Conservation (phyloP, 2,113 vertebrate genomes). For the Sporophila hypoxantha region DNA sequence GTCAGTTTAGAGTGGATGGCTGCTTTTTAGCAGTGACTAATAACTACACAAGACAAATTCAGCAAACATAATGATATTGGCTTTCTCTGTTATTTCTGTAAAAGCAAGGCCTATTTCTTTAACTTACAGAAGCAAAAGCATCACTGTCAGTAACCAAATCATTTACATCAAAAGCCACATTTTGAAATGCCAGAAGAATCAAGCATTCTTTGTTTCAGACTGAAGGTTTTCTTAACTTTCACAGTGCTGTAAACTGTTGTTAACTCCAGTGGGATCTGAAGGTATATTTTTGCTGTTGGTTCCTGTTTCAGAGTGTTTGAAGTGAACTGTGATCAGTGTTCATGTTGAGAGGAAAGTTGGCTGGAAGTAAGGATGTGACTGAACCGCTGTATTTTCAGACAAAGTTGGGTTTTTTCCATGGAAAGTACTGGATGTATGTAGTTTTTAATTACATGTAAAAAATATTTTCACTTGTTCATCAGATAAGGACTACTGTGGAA, state of each 20-base stretch:
- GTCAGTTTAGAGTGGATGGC: not conserved
- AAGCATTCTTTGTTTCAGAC: not conserved
- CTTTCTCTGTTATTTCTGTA: not conserved
- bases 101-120: not conserved
- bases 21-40: not conserved
- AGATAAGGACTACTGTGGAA: not conserved
- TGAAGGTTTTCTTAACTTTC: not conserved
- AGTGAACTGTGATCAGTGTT: not conserved
- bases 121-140: not conserved
- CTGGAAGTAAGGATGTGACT: not conserved
- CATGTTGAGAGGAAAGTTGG: not conserved
- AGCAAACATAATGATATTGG: not conserved
- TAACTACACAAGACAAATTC: not conserved
- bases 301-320: not conserved
- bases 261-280: not conserved
- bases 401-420: rapidly evolving
- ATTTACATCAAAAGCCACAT: not conserved
- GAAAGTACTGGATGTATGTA: not conserved
- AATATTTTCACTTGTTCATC: not conserved
- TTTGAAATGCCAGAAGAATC: not conserved
- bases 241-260: not conserved
- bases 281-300: not conserved
- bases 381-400: not conserved
- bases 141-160: not conserved
- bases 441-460: not conserved